phyloP scores from a whole-genome alignment of 2,888 invertebrate species.

The Alitta virens region DNA sequence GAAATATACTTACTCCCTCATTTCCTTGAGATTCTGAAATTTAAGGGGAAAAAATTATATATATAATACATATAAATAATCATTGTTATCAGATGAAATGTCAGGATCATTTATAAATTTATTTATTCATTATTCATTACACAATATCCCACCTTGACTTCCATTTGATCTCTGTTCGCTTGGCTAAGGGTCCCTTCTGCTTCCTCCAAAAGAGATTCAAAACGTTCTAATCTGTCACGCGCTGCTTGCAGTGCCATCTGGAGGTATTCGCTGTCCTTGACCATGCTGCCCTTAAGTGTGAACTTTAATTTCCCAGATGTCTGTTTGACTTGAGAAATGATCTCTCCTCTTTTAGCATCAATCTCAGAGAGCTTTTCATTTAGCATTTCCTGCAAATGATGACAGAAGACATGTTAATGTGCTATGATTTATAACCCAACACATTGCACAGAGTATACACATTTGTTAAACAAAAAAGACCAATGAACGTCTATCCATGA shows the following conservation, averaged over 20 bases:
- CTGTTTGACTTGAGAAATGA: constrained; percentile 24
- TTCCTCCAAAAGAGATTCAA: constrained; percentile 14
- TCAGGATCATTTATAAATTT: no score
- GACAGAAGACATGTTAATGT: no score
- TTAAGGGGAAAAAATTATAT: neutral
- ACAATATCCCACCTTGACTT: constrained; percentile 11
- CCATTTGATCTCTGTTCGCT: constrained; percentile 10
- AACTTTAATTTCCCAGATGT: constrained; percentile 28
- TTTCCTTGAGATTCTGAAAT: constrained; percentile 8
- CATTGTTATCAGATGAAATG: no score
- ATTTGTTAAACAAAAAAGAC: no score
- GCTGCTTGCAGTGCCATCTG: constrained; percentile 22
- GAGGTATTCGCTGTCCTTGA: constrained; percentile 24
- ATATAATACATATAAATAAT: no score
- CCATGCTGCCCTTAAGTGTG: constrained; percentile 27
- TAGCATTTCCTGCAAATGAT: constrained; percentile 15
- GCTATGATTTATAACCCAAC: no score
- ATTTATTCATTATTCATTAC: no score
- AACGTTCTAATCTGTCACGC: constrained; percentile 8
- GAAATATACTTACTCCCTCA: constrained; percentile 8
- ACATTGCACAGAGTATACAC: no score
- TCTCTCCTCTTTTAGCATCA: constrained; percentile 24
- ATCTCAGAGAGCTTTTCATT: constrained; percentile 24
- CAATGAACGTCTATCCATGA: no score
- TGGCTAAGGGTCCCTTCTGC: constrained; percentile 14